Percentiles rank a stretch among this genome's conserved stretches.
These are phyloP conservation scores for Peromyscus melanophrys DNA, from an alignment of 2,797 vertebrate species.

Conservation along the genomic window DNA sequence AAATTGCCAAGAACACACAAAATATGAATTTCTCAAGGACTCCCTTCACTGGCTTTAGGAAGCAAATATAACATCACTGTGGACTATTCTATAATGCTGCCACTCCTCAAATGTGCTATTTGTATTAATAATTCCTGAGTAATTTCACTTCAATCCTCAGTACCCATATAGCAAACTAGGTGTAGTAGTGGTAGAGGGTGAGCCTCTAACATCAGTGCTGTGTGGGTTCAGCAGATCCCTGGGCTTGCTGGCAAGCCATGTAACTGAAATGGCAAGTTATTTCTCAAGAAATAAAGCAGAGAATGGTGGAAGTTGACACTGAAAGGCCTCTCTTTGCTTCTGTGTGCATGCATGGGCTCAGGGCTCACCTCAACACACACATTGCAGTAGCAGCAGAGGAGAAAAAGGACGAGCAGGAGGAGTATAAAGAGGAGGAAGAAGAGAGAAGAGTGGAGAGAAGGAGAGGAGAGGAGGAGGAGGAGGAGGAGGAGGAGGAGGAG, in stretches of 20 bases:
- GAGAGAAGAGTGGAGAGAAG: background rate
- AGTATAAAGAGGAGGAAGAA: background rate
- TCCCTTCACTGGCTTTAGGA: background rate
- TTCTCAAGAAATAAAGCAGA: background rate
- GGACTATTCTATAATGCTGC: background rate
- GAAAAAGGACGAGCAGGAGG: background rate
- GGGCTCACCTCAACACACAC: background rate
- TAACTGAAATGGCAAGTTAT: background rate
- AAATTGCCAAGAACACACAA: background rate
- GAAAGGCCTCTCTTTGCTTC: background rate
- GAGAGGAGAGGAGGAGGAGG: background rate
- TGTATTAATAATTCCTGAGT: background rate
- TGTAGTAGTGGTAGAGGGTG: background rate
- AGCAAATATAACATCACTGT: background rate
- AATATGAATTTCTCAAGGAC: slow-evolving; percentile 25
- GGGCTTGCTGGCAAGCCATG: background rate
- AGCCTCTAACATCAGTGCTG: background rate
- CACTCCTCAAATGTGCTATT: background rate
- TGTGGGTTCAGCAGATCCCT: background rate
- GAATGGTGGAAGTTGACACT: background rate
- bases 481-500: background rate
- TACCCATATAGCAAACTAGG: background rate
- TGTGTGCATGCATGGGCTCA: background rate
- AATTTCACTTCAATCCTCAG: slow-evolving; percentile 20
- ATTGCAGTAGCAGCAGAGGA: background rate